Evolutionary conservation across 2,888 invertebrate genomes (phyloP).

Genomic region (Acanthoscelides obtectus): DNA sequence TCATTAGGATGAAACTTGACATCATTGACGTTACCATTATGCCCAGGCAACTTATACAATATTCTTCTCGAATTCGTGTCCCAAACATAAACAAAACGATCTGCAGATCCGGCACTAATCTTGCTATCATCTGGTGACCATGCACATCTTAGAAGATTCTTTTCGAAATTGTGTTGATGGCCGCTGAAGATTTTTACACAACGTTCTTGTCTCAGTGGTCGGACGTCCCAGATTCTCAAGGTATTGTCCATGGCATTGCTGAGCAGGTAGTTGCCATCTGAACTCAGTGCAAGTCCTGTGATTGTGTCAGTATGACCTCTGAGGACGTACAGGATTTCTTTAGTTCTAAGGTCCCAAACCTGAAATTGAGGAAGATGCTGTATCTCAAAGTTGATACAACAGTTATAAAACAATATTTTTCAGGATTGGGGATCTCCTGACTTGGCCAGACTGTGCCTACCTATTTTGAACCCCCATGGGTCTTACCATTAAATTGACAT

Average conservation of each 20-base stretch:
- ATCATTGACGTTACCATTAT: slow-evolving; percentile 96
- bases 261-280: slow-evolving; percentile 83
- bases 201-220: slow-evolving; percentile 92
- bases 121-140: slow-evolving; percentile 31
- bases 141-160: slow-evolving; percentile 82
- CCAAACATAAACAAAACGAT: slow-evolving; percentile 95
- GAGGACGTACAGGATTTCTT: slow-evolving; percentile 75
- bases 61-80: slow-evolving; percentile 89
- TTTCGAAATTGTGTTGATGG: slow-evolving; percentile 97
- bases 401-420: no score
- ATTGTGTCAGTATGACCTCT: slow-evolving; percentile 94
- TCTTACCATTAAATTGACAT: no score
- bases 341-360: slow-evolving; percentile 92
- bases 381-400: no score
- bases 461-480: no score
- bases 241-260: slow-evolving; percentile 98
- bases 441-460: no score
- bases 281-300: slow-evolving; percentile 81
- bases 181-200: slow-evolving; percentile 79
- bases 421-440: no score
- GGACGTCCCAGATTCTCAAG: slow-evolving; percentile 92
- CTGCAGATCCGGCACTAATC: slow-evolving; percentile 82
- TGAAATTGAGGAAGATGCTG: no score
- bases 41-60: slow-evolving; percentile 95
- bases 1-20: slow-evolving; percentile 93